Percentiles rank a stretch among this genome's conserved stretches.
Conservation (phyloP, 1,140 invertebrate genomes). For the Cyrtorhinus lividipennis region DNA sequence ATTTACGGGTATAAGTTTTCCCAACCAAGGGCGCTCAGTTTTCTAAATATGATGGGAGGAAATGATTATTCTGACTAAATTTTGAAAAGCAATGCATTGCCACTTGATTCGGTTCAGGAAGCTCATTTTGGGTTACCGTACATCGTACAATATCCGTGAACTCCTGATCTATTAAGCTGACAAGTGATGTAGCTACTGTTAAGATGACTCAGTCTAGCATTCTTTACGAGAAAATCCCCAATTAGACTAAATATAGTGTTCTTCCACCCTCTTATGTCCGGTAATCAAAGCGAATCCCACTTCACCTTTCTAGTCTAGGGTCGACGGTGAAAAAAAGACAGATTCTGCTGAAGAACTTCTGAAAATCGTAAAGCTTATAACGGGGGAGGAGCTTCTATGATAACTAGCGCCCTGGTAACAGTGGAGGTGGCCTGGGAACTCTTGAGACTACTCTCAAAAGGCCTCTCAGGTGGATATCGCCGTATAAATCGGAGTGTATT, state of each 20-base stretch:
- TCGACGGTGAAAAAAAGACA: not conserved
- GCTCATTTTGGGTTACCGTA: not conserved
- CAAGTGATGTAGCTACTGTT: too few species aligned
- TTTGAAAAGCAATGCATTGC: not conserved
- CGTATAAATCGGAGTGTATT: slow-evolving; percentile 4
- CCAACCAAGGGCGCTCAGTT: too few species aligned
- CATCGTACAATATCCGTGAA: too few species aligned
- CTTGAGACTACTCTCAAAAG: not conserved
- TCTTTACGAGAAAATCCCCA: not conserved
- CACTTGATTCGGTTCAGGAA: not conserved
- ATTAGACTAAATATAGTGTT: slow-evolving; percentile 1
- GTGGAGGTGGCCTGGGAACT: not conserved
- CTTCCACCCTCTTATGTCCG: not conserved
- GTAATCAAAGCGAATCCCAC: not conserved
- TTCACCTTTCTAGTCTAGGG: not conserved
- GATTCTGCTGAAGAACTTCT: not conserved
- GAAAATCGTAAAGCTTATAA: not conserved
- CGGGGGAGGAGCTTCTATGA: not conserved
- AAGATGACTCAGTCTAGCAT: not conserved
- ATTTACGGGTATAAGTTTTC: too few species aligned
- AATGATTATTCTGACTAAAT: not conserved
- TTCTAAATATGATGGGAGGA: too few species aligned
- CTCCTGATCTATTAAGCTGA: too few species aligned
- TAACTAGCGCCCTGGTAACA: slow-evolving; percentile 3
- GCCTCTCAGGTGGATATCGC: not conserved